Evolutionary conservation across 2,797 vertebrate species (phyloP).

Genomic region (Schizopygopsis pylzovi): DNA sequence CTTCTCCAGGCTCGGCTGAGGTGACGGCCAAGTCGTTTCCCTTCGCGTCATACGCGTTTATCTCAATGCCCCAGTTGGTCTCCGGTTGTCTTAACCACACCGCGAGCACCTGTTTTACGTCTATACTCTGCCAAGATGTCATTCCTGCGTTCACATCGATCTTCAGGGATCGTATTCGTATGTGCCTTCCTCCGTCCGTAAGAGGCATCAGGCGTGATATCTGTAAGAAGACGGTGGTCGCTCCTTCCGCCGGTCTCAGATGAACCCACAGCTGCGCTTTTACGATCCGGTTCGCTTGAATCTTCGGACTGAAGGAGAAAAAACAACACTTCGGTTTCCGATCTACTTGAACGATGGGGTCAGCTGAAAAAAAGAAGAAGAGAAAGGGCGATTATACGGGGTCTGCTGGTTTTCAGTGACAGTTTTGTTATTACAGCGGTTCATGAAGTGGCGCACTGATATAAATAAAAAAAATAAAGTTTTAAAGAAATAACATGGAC

Average conservation of each 20-base stretch:
- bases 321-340: constrained; percentile 93
- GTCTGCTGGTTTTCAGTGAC: constrained; percentile 19
- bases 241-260: constrained; percentile 85
- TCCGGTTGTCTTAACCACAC: constrained; percentile 98
- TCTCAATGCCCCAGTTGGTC: constrained; percentile 98
- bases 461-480: background rate
- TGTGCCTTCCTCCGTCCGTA: constrained; percentile 86
- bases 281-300: constrained; percentile 90
- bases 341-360: constrained; percentile 85
- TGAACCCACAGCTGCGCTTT: constrained; percentile 96
- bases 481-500: background rate
- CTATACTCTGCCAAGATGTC: constrained; percentile 96
- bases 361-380: constrained; percentile 80
- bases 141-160: constrained; percentile 90
- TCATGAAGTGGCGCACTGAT: background rate
- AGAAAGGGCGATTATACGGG: background rate
- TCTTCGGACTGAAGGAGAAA: constrained; percentile 93
- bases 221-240: constrained; percentile 94
- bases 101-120: constrained; percentile 94
- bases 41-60: constrained; percentile 92
- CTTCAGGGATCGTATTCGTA: constrained; percentile 95
- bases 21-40: constrained; percentile 92
- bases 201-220: constrained; percentile 94
- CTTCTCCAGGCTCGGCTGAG: constrained; percentile 87
- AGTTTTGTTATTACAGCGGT: background rate